These are phyloP conservation scores for Cariama cristata DNA, from an alignment of 2,113 vertebrate species.

Conservation along the genomic window DNA sequence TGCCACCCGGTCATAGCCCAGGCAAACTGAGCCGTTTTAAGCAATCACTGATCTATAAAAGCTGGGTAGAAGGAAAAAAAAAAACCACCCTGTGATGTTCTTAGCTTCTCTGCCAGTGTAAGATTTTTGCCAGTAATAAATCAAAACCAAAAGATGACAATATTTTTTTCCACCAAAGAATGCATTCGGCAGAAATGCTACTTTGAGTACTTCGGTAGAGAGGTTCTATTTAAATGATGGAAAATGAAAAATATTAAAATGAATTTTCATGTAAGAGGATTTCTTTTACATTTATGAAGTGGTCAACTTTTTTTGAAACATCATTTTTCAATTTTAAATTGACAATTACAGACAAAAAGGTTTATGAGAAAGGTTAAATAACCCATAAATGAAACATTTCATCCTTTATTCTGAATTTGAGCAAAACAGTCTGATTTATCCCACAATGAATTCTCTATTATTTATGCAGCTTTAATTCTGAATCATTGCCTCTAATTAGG, in stretches of 20 bases:
- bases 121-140: not conserved
- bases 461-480: constrained; percentile 39
- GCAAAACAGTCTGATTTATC: not conserved
- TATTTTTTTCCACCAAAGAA: not conserved
- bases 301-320: rapidly evolving
- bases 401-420: not conserved
- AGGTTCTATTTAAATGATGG: not conserved
- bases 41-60: not conserved
- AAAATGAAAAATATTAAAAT: not conserved
- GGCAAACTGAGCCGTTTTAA: not conserved
- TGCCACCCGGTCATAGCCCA: not conserved
- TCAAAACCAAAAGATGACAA: not conserved
- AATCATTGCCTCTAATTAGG: not conserved
- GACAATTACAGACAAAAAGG: not conserved
- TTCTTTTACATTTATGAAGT: not conserved
- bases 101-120: not conserved
- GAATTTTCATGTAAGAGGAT: not conserved
- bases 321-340: not conserved
- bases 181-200: not conserved
- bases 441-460: not conserved
- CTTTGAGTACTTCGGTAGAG: not conserved
- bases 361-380: not conserved
- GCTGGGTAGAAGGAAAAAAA: not conserved
- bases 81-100: not conserved
- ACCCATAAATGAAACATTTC: not conserved